These are phyloP conservation scores for Toxotes jaculatrix DNA, from an alignment of 2,113 vertebrate species.

Conservation along the genomic window DNA sequence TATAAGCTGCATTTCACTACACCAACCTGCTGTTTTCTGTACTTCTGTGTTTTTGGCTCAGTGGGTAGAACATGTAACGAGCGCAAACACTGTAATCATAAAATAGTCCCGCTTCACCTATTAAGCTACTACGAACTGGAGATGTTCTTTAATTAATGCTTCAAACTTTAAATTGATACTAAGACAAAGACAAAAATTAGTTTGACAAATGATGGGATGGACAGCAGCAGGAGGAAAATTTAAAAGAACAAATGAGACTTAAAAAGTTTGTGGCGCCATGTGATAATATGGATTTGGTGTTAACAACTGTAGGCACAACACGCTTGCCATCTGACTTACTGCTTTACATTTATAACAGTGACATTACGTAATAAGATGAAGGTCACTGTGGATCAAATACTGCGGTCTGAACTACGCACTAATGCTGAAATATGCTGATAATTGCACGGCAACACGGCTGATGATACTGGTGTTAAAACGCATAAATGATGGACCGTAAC, in stretches of 20 bases:
- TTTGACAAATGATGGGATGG: not conserved
- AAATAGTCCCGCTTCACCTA: not conserved
- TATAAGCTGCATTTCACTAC: slow-evolving; percentile 5
- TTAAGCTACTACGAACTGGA: not conserved
- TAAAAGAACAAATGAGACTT: not conserved
- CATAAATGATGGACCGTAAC: not conserved
- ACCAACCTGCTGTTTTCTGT: slow-evolving; percentile 23
- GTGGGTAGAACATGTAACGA: not conserved
- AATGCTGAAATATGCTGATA: slow-evolving; percentile 33
- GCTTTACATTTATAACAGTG: slow-evolving; percentile 2
- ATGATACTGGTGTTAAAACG: slow-evolving; percentile 28
- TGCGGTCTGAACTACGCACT: not conserved
- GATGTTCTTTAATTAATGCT: not conserved
- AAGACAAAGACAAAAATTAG: not conserved
- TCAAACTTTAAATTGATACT: not conserved
- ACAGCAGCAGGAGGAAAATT: not conserved
- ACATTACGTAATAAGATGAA: slow-evolving; percentile 12
- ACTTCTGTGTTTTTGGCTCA: not conserved
- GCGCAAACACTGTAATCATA: not conserved
- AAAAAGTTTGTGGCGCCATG: not conserved
- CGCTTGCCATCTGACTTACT: not conserved
- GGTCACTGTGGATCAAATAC: slow-evolving; percentile 35
- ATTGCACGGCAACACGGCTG: slow-evolving; percentile 17
- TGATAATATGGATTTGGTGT: slow-evolving; percentile 1
- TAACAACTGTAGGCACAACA: not conserved